These are phyloP conservation scores for Dasyurus viverrinus DNA, from an alignment of 2,113 vertebrate genomes.

Conservation along the genomic window DNA sequence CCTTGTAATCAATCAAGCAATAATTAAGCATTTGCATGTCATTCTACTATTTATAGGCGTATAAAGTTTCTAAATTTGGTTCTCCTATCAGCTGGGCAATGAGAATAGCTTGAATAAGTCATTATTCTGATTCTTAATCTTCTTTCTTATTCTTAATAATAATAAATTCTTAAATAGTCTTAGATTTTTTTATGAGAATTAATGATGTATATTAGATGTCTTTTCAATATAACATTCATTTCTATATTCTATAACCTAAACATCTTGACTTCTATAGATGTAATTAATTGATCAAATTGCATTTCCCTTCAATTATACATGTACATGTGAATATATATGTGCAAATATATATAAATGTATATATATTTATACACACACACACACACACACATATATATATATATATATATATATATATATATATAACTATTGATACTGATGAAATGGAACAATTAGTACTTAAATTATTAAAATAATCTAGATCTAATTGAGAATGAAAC, in stretches of 20 bases:
- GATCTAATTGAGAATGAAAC: background rate
- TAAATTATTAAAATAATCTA: background rate
- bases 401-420: background rate
- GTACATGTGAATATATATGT: too few species aligned
- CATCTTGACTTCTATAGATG: background rate
- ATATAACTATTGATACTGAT: background rate
- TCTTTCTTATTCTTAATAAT: too few species aligned
- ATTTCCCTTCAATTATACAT: background rate
- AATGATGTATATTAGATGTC: background rate
- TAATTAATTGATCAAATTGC: background rate
- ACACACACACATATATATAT: too few species aligned
- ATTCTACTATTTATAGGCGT: background rate
- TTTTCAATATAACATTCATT: background rate
- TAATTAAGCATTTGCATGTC: background rate
- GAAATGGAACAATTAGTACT: background rate
- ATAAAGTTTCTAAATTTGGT: background rate
- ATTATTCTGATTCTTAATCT: background rate
- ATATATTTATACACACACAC: too few species aligned
- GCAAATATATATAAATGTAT: too few species aligned
- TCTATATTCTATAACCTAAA: background rate
- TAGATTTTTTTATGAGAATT: background rate
- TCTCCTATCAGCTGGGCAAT: background rate
- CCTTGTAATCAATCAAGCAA: accelerated
- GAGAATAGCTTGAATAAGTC: background rate
- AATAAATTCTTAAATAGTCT: background rate